A percentile compares a stretch with the other conserved stretches of the same genome.
These are phyloP conservation scores for Thymelicus acteon DNA, from an alignment of 2,888 invertebrate species.

Conservation along the genomic window DNA sequence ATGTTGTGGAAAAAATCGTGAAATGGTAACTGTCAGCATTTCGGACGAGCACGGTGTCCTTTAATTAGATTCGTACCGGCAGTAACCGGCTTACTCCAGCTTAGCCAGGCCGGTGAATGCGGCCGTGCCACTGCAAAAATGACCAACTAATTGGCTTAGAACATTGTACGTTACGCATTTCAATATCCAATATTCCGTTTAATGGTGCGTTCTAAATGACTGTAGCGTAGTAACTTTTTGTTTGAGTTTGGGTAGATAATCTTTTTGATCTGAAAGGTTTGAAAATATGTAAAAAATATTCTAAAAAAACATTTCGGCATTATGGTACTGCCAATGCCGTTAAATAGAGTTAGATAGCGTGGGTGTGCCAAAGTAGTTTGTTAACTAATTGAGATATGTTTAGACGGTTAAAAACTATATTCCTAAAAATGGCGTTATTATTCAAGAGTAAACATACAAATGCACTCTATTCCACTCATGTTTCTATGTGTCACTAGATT, in stretches of 20 bases:
- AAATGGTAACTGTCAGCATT: conserved; percentile 79
- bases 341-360: no score
- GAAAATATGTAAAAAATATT: conserved; percentile 5
- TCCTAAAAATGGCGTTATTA: no score
- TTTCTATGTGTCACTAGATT: not conserved
- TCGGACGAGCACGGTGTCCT: conserved; percentile 75
- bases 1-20: conserved; percentile 64
- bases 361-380: no score
- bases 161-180: conserved; percentile 74
- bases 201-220: conserved; percentile 68
- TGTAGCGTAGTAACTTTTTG: conserved; percentile 25
- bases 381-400: no score
- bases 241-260: conserved; percentile 26
- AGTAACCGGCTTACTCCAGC: conserved; percentile 82
- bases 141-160: conserved; percentile 83
- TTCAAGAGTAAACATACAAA: no score
- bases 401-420: no score
- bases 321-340: not conserved
- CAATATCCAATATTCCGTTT: conserved; percentile 76
- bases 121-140: conserved; percentile 78
- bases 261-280: conserved; percentile 24
- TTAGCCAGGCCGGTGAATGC: conserved; percentile 70
- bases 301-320: not conserved
- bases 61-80: conserved; percentile 82
- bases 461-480: not conserved